Evolutionary conservation across 2,113 vertebrate genomes (phyloP).

Genomic region (Syrrhaptes paradoxus): DNA sequence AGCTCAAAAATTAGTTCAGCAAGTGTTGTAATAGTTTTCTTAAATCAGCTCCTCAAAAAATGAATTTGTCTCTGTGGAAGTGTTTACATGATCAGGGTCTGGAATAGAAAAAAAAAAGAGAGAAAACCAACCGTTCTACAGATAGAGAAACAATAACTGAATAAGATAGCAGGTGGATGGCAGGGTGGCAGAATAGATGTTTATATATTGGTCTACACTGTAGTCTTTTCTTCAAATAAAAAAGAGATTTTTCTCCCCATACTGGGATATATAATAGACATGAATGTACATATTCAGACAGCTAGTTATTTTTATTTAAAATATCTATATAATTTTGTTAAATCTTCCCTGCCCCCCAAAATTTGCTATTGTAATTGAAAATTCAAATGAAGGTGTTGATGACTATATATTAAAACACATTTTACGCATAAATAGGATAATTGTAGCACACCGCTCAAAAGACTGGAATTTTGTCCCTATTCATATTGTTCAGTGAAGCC

Average conservation of each 20-base stretch:
- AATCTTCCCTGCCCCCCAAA: neutral
- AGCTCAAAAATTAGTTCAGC: neutral
- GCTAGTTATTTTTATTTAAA: neutral
- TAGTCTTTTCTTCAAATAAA: neutral
- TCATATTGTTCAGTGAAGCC: neutral
- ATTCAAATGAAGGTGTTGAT: neutral
- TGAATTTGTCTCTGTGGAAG: neutral
- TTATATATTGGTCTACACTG: neutral
- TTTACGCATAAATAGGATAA: slow-evolving; percentile 18
- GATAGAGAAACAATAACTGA: neutral
- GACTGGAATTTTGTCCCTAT: neutral
- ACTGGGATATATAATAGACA: neutral
- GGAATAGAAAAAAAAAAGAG: neutral
- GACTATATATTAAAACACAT: neutral
- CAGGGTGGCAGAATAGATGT: neutral
- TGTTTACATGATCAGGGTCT: neutral
- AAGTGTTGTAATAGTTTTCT: neutral
- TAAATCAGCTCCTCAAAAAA: neutral
- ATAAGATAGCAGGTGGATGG: neutral
- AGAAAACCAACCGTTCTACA: neutral
- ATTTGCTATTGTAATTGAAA: neutral
- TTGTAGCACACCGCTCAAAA: neutral
- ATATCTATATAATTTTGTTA: neutral
- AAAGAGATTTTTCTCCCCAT: neutral
- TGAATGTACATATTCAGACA: neutral